Percentiles rank a stretch among this genome's conserved stretches.
Evolutionary conservation across 1,140 invertebrate genomes (phyloP).

Genomic region (Triops longicaudatus): DNA sequence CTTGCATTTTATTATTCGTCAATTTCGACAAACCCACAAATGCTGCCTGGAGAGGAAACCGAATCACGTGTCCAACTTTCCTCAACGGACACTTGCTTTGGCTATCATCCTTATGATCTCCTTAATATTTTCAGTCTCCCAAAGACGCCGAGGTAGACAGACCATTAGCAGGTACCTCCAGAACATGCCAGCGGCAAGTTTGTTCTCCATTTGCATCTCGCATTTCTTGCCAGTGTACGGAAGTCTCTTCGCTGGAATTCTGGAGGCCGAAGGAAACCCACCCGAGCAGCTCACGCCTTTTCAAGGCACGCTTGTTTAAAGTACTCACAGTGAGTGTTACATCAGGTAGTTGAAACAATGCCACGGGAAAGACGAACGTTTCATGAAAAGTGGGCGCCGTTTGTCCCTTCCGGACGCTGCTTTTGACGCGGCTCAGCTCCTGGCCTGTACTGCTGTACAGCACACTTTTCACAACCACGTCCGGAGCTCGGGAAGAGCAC

Average conservation of each 20-base stretch:
- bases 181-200: constrained; percentile 64
- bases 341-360: constrained; percentile 88
- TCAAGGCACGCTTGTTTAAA: constrained; percentile 83
- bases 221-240: constrained; percentile 92
- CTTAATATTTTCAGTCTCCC: background rate
- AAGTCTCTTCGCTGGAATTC: constrained; percentile 81
- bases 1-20: background rate
- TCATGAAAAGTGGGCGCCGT: constrained; percentile 93
- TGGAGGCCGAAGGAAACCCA: constrained; percentile 89
- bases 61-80: background rate
- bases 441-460: constrained; percentile 84
- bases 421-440: constrained; percentile 85
- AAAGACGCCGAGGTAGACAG: background rate
- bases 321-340: constrained; percentile 89
- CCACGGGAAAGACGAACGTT: constrained; percentile 93
- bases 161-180: constrained; percentile 34
- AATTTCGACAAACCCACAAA: background rate
- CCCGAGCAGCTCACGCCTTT: constrained; percentile 90
- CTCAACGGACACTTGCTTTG: background rate
- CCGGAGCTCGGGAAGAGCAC: constrained; percentile 50
- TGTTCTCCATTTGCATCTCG: constrained; percentile 58
- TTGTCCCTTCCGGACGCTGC: constrained; percentile 72
- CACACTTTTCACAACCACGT: constrained; percentile 87
- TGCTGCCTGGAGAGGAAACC: background rate
- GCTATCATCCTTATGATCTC: no score